phyloP scores from a whole-genome alignment of 2,113 vertebrate genomes.

The Zonotrichia leucophrys region DNA sequence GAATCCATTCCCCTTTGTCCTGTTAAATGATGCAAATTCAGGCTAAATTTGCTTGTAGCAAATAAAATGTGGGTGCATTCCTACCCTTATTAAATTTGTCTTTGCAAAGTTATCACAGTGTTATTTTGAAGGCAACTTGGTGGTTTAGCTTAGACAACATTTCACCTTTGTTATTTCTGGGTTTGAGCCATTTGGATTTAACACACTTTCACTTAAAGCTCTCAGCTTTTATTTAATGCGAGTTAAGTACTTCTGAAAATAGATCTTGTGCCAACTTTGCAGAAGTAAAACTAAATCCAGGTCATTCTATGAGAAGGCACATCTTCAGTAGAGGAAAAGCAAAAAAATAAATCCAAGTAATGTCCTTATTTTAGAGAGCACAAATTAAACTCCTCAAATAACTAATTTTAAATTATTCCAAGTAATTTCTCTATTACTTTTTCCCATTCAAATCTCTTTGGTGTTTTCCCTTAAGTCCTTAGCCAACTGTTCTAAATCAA shows the following conservation, averaged over 20 bases:
- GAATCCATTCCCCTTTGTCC: not conserved
- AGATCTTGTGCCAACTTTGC: not conserved
- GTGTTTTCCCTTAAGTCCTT: not conserved
- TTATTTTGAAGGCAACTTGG: not conserved
- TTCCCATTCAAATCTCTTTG: not conserved
- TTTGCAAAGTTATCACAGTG: not conserved
- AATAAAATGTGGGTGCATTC: not conserved
- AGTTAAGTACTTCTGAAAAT: not conserved
- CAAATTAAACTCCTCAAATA: not conserved
- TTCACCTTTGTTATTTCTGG: not conserved
- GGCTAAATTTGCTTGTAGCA: not conserved
- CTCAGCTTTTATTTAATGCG: not conserved
- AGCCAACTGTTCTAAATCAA: not conserved
- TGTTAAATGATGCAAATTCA: not conserved
- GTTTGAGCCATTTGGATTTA: not conserved
- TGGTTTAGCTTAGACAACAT: not conserved
- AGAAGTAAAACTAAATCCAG: not conserved
- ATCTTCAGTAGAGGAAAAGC: not conserved
- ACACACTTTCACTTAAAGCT: not conserved
- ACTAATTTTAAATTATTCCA: not conserved
- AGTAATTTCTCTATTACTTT: not conserved
- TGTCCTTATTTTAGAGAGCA: not conserved
- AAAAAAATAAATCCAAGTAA: not conserved
- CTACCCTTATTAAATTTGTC: not conserved
- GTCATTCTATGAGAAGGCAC: not conserved